Percentiles rank a stretch among this genome's conserved stretches.
phyloP scores from a whole-genome alignment of 2,797 vertebrate genomes.

The Eidolon dupreanum region DNA sequence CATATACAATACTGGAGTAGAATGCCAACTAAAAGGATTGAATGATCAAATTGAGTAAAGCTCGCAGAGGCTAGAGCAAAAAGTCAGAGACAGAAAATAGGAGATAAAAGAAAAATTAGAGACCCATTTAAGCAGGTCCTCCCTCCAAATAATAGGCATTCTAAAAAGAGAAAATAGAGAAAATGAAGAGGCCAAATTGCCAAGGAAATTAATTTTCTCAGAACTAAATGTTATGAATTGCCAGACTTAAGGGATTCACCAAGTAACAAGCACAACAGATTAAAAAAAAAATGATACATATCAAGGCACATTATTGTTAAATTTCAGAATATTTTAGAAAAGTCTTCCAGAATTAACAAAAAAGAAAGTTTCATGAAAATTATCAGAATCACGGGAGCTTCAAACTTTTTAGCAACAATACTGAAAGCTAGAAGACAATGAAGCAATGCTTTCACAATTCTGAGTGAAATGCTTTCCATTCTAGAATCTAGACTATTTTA shows the following conservation, averaged over 20 bases:
- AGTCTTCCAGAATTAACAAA: background rate
- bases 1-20: background rate
- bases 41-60: background rate
- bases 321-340: background rate
- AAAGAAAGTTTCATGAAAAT: background rate
- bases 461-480: background rate
- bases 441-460: background rate
- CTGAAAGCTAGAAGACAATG: background rate
- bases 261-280: background rate
- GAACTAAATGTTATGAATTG: background rate
- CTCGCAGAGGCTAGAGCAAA: background rate
- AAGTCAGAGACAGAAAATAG: background rate
- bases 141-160: background rate
- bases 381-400: background rate
- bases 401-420: background rate
- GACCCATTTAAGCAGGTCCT: background rate
- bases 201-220: background rate
- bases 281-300: background rate
- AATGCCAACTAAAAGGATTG: background rate
- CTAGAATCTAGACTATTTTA: background rate
- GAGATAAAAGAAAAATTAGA: background rate
- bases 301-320: background rate
- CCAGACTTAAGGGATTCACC: background rate
- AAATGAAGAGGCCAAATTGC: background rate
- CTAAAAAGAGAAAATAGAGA: constrained; percentile 15